Conservation (phyloP, 2,797 vertebrate genomes). For the Scleropages formosus region DNA sequence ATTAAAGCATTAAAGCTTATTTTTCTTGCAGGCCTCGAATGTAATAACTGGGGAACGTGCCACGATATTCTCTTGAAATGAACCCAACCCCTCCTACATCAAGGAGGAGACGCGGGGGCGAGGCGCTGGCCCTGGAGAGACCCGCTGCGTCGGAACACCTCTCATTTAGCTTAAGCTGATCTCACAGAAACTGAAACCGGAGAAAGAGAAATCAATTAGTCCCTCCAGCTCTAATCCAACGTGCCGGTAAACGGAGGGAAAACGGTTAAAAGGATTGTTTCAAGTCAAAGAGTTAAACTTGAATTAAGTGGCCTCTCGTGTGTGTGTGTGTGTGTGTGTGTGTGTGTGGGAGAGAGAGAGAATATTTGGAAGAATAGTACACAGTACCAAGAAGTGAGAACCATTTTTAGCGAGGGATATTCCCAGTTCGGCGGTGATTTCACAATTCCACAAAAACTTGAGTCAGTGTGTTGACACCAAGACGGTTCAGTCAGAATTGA, state of each 20-base stretch:
- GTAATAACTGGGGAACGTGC: constrained; percentile 69
- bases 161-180: constrained; percentile 81
- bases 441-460: no score
- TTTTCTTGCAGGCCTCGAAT: constrained; percentile 60
- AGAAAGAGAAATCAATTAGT: constrained; percentile 75
- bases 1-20: constrained; percentile 71
- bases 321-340: no score
- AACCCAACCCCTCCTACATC: constrained; percentile 52
- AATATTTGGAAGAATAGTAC: no score
- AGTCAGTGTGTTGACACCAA: no score
- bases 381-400: no score
- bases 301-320: no score
- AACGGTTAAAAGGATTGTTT: neutral
- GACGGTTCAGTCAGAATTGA: no score
- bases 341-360: no score
- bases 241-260: constrained; percentile 15
- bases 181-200: constrained; percentile 75
- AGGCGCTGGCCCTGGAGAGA: constrained; percentile 63
- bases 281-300: neutral
- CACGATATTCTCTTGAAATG: constrained; percentile 63
- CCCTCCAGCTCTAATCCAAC: constrained; percentile 67
- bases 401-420: no score
- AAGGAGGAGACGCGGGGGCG: constrained; percentile 48
- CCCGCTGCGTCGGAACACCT: constrained; percentile 73
- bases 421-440: no score